Conservation (phyloP, 2,888 invertebrate genomes). For the Osmoderma eremita region DNA sequence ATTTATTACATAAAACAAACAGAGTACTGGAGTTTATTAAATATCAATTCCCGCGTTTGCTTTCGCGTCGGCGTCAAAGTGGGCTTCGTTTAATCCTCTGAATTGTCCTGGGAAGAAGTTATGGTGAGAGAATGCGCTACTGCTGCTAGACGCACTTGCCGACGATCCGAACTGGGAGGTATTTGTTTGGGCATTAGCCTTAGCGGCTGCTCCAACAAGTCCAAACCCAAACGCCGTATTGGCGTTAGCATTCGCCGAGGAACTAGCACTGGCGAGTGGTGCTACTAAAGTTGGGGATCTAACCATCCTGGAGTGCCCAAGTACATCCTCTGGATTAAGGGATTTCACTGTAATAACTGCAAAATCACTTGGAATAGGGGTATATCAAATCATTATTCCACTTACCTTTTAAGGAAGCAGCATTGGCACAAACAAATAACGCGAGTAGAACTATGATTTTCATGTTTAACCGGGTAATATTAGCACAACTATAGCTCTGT, state of each 20-base stretch:
- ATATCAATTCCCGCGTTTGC: slow-evolving; percentile 23
- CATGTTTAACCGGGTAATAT: neutral
- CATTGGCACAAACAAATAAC: slow-evolving; percentile 38
- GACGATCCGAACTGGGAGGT: slow-evolving; percentile 30
- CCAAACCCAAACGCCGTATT: slow-evolving; percentile 35
- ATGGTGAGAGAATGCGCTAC: slow-evolving; percentile 20
- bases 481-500: slow-evolving; percentile 24
- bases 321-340: slow-evolving; percentile 17
- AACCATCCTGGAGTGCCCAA: neutral
- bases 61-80: slow-evolving; percentile 39
- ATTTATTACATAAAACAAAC: too few relatives aligned
- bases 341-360: slow-evolving; percentile 33
- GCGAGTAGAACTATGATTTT: slow-evolving; percentile 2
- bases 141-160: slow-evolving; percentile 41
- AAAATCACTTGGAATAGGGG: too few relatives aligned
- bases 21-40: too few relatives aligned
- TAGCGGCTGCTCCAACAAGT: slow-evolving; percentile 40
- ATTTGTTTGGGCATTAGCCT: slow-evolving; percentile 42
- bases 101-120: too few relatives aligned
- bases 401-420: slow-evolving; percentile 43
- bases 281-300: slow-evolving; percentile 10
- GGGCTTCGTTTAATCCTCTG: slow-evolving; percentile 2
- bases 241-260: slow-evolving; percentile 29
- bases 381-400: slow-evolving; percentile 14
- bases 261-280: neutral